Evolutionary conservation across 2,113 vertebrate genomes (phyloP).

Genomic region (Eidolon helvum): DNA sequence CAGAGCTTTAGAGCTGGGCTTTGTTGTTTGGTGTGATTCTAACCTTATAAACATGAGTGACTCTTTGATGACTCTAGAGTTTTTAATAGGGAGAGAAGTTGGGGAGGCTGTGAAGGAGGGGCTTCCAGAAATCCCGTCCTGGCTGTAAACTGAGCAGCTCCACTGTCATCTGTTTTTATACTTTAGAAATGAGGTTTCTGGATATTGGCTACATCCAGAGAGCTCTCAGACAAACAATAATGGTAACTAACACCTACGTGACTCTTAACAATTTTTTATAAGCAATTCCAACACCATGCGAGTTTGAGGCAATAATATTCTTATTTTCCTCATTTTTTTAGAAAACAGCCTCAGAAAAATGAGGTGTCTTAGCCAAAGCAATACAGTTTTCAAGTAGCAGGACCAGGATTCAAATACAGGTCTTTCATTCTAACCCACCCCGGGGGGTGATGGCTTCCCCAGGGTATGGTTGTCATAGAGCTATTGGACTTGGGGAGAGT

Average conservation of each 20-base stretch:
- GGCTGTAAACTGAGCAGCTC: not conserved
- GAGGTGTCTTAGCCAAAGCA: not conserved
- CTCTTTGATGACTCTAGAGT: not conserved
- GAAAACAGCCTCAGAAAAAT: not conserved
- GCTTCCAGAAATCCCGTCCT: not conserved
- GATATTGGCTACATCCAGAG: not conserved
- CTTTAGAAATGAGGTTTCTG: not conserved
- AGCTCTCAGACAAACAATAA: not conserved
- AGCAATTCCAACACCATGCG: not conserved
- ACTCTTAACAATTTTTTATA: not conserved
- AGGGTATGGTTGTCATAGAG: not conserved
- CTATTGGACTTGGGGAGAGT: not conserved
- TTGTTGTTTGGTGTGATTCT: not conserved
- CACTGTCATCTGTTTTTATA: not conserved
- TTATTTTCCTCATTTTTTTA: not conserved
- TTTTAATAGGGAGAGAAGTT: not conserved
- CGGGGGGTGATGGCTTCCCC: not conserved
- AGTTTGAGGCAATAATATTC: not conserved
- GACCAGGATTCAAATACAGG: not conserved
- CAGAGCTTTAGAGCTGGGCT: not conserved
- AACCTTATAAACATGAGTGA: not conserved
- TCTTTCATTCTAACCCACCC: not conserved
- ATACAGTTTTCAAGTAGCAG: not conserved
- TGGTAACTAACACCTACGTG: not conserved
- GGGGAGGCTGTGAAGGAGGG: not conserved